Conservation (phyloP, 2,797 vertebrate genomes). For the Enteromius trimaculatus region DNA sequence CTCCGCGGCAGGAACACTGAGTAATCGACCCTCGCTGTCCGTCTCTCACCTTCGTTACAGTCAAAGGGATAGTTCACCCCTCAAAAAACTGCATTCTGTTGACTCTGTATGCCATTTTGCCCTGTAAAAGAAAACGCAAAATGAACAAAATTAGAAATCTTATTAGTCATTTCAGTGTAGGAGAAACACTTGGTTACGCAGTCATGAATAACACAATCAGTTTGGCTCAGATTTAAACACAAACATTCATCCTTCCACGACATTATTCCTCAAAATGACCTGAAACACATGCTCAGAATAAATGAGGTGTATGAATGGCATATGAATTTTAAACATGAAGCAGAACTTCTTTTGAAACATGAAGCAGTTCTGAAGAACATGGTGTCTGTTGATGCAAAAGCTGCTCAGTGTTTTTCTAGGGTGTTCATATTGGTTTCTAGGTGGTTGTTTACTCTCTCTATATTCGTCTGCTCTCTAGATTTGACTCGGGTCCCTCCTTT, state of each 20-base stretch:
- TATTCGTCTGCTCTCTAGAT: neutral
- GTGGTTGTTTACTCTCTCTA: neutral
- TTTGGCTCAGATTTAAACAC: neutral
- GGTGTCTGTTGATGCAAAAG: neutral
- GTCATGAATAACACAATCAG: neutral
- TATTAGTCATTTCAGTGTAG: neutral
- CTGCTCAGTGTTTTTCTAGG: neutral
- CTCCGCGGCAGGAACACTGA: neutral
- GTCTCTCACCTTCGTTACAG: slow-evolving; percentile 1
- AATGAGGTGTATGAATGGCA: neutral
- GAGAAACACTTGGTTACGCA: slow-evolving; percentile 9
- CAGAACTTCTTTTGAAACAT: neutral
- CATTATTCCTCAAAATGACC: too few relatives aligned
- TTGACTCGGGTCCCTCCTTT: neutral
- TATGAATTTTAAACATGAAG: neutral
- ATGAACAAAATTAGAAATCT: neutral
- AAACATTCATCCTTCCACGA: neutral
- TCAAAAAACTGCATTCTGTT: too few relatives aligned
- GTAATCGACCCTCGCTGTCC: neutral
- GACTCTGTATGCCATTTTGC: neutral
- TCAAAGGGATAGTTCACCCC: neutral
- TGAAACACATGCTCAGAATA: neutral
- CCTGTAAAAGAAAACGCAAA: neutral
- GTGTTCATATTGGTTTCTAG: neutral
- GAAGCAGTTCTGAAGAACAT: neutral